phyloP scores from a whole-genome alignment of 2,113 vertebrate genomes.

The Melanotaenia duboulayi region DNA sequence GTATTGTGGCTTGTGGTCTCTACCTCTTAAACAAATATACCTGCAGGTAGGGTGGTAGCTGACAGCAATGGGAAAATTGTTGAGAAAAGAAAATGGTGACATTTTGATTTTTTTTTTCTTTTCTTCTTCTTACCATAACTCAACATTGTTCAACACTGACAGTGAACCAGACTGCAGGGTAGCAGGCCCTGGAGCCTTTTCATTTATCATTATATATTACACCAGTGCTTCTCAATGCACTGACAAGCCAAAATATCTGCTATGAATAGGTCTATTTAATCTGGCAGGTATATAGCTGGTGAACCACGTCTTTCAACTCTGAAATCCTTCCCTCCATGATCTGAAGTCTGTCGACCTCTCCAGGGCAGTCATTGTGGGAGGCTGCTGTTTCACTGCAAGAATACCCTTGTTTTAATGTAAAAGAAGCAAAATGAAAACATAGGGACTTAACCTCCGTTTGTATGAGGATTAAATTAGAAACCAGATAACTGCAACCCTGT shows the following conservation, averaged over 20 bases:
- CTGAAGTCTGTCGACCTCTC: slow-evolving; percentile 1
- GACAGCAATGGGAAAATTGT: neutral
- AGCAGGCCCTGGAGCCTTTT: neutral
- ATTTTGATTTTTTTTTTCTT: slow-evolving; percentile 6
- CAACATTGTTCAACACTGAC: slow-evolving; percentile 5
- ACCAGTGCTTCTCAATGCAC: slow-evolving; percentile 2
- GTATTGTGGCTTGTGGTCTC: neutral
- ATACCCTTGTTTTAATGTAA: slow-evolving; percentile 4
- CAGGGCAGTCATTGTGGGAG: neutral
- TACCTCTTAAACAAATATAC: neutral
- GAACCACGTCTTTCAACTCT: neutral
- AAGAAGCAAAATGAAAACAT: slow-evolving; percentile 4
- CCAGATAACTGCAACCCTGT: neutral
- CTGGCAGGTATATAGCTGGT: neutral
- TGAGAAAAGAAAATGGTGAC: slow-evolving; percentile 1
- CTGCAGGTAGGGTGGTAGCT: neutral
- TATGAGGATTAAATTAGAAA: slow-evolving; percentile 8
- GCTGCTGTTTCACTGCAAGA: neutral
- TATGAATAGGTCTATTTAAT: neutral
- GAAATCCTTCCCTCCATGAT: neutral
- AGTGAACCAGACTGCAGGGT: neutral
- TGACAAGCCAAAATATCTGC: neutral
- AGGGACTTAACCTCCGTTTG: neutral
- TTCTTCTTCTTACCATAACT: neutral
- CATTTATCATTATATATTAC: slow-evolving; percentile 12